Evolutionary conservation across 2,797 vertebrate genomes (phyloP).

Genomic region (Mallotus villosus): DNA sequence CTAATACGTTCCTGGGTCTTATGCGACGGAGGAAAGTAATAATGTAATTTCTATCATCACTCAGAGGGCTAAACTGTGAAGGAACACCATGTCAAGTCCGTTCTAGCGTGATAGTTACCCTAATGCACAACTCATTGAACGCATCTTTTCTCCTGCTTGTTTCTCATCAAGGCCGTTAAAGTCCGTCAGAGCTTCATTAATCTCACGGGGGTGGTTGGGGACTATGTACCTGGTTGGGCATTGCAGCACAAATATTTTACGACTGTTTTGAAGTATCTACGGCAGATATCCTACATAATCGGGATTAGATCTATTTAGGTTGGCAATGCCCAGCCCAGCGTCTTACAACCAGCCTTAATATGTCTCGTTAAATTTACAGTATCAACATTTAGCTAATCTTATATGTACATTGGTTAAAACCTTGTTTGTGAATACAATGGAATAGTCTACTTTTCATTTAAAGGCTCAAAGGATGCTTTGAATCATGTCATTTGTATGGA

Average conservation of each 20-base stretch:
- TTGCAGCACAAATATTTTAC: no score
- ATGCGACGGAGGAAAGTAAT: neutral
- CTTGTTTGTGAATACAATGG: slow-evolving; percentile 36
- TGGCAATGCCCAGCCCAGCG: no score
- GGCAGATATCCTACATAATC: no score
- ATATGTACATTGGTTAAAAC: neutral
- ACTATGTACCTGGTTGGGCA: no score
- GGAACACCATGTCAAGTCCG: neutral
- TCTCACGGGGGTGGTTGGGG: no score
- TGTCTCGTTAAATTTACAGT: neutral
- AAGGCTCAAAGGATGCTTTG: slow-evolving; percentile 26
- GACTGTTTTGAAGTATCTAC: no score
- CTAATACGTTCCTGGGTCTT: neutral
- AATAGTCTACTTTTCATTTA: slow-evolving; percentile 21
- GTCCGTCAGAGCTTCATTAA: neutral
- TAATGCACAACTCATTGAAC: slow-evolving; percentile 33
- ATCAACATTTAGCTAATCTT: neutral
- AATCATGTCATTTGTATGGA: slow-evolving; percentile 65
- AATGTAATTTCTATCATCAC: neutral
- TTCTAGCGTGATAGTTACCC: slow-evolving; percentile 18
- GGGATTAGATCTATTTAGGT: no score
- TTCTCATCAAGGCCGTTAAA: slow-evolving; percentile 22
- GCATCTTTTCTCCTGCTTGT: slow-evolving; percentile 17
- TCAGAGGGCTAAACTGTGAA: slow-evolving; percentile 27
- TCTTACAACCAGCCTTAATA: neutral